Base-by-base conservation (phyloP, 2,888 invertebrate species). In the Cyclophora albipunctata region DNA sequence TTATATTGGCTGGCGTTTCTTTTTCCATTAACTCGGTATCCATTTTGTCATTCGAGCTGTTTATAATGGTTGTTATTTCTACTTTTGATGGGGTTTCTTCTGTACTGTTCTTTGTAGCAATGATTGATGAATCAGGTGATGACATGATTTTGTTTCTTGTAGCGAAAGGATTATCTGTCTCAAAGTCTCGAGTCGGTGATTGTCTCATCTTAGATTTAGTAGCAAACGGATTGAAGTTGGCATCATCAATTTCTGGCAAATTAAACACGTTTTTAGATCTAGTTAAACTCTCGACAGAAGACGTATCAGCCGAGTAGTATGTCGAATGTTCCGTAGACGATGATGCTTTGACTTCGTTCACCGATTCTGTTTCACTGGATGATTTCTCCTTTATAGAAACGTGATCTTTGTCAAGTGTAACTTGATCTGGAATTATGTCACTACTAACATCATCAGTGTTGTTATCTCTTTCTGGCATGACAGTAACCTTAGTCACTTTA, bases 221-320 rank as follows among this genome's bases (percentile, higher is more conserved):
- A n/a, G 65, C 70, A 68, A 84, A 84, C 4, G 83, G 79, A 62
- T 80, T 81, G 55, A 83, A 81, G 53, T 76, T 73, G 5, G 66
- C 62, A 47, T 81, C 81, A 57, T 82, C 75, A 53, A 85, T 81
- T 69, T 84, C 84, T 40, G 85, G 85, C 44, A 85, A 58, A 54
- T 84, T 84, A 53, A 83, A 84, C 6, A 82, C 82, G 58, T 77
- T 84, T 68, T 60, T 81, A n/a, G 66, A 55, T 46, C 64, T 58
- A 5, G 5, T 37, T 34, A 59, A 54, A 48, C 63, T 69, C 45
- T 77, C 77, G 51, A 55, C 62, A 45, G 77, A 77, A 34, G 76
- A 76, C 43, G 70, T 59, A 0, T 63, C 67, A 34, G 66, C 69
- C 33, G 81, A 74, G 53, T 60, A 73, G 55, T 79, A 76, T 37